Percentiles rank a stretch among this genome's conserved stretches.
Evolutionary conservation across 2,113 vertebrate species (phyloP).

Genomic region (Gadus chalcogrammus): DNA sequence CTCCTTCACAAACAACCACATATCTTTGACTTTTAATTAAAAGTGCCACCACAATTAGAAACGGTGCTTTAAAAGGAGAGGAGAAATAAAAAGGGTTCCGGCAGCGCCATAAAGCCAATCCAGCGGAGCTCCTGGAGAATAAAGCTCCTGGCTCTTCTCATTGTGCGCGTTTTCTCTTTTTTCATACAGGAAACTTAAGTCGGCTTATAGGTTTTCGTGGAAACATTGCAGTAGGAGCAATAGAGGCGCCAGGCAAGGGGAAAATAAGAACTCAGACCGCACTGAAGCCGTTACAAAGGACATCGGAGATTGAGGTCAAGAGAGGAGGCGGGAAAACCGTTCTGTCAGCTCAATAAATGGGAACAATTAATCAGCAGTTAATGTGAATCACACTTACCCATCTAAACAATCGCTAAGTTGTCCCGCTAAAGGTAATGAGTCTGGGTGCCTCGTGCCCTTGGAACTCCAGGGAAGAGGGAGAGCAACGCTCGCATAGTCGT

Average conservation of each 20-base stretch:
- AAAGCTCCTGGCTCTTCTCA: conserved; percentile 68
- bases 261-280: conserved; percentile 66
- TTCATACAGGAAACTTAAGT: conserved; percentile 67
- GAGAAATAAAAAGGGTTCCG: conserved; percentile 68
- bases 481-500: no score
- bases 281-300: conserved; percentile 66
- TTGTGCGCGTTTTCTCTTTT: conserved; percentile 53
- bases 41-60: conserved; percentile 81
- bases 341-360: conserved; percentile 63
- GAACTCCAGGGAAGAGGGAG: no score
- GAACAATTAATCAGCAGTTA: conserved; percentile 74
- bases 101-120: conserved; percentile 69
- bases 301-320: conserved; percentile 71
- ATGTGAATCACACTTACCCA: conserved; percentile 63
- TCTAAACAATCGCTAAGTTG: conserved; percentile 47
- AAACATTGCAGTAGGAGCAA: conserved; percentile 58
- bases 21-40: conserved; percentile 82
- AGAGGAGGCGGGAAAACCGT: conserved; percentile 49
- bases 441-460: no score
- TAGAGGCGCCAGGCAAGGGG: conserved; percentile 49
- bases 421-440: no score
- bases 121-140: conserved; percentile 64
- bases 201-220: conserved; percentile 66
- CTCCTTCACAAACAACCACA: conserved; percentile 75
- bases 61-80: conserved; percentile 71